Evolutionary conservation across 2,113 vertebrate genomes (phyloP), one percentile per base, ranked within the genome.

Genomic region (Salvator merianae): DNA sequence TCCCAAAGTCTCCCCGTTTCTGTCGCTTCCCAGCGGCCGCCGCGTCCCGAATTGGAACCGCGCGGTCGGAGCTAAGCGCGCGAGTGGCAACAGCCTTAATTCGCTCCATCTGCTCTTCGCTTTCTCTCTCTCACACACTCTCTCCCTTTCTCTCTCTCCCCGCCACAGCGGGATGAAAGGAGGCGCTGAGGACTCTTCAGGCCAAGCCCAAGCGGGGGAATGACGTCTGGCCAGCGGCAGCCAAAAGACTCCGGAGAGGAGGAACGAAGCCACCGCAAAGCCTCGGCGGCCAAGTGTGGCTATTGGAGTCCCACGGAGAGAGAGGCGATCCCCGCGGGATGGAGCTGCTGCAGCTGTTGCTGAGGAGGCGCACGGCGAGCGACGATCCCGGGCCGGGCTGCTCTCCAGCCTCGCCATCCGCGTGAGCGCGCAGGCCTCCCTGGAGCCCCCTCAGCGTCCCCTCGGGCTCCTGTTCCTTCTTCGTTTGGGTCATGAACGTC

Each of bases 211-310:
- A 72, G 55, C 53, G 28, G 16, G 77, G 70, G 85, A 59, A 82
- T 86, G 85, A 86, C 85, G 85, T 86, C 65, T 82, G 79, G 85
- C 65, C 66, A 22, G 53, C 47, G 24, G 79, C 85, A 77, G 85
- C 85, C 85, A 77, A 77, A 81, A 71, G 85, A 30, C 79, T 81
- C 79, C 36, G 79, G 72, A 43, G 65, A 50, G 75, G 73, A 77
- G 80, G 85, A 47, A 82, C 38, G 66, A 47, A 47, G 73, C 72
- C 65, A 71, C 55, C 73, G 66, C 79, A 82, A 71, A 84, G 83
- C 74, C 83, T 71, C 40, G 62, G 72, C 40, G 70, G 84, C 84
- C 84, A 69, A 76, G 74, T 32, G 85, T 20, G 65, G 85, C 85
- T 63, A 28, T 53, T 14, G 66, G 79, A 71, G 73, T 47, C 36